A percentile compares a stretch with the other conserved stretches of the same genome.
Evolutionary conservation across 2,797 vertebrate genomes (phyloP).

Genomic region (Scolopax bukidnonensis): DNA sequence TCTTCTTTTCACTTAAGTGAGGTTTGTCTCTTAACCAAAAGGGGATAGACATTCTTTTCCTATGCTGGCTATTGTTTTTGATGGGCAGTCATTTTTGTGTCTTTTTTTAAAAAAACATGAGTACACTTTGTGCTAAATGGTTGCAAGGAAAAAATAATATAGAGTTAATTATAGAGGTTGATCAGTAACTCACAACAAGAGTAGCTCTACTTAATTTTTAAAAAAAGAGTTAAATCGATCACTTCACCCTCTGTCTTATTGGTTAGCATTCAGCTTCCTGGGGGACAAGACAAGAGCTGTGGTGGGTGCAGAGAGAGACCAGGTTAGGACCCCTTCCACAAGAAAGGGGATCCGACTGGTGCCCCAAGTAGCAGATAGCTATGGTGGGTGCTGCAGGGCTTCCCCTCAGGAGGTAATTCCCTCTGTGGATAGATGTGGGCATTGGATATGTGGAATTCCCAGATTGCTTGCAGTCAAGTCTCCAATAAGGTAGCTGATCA

Average conservation of each 20-base stretch:
- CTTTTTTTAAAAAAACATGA: neutral
- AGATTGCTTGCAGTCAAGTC: neutral
- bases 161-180: neutral
- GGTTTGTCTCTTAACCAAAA: neutral
- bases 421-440: neutral
- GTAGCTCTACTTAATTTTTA: neutral
- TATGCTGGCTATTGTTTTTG: constrained; percentile 1
- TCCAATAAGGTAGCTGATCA: neutral
- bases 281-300: neutral
- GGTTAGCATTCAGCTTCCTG: neutral
- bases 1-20: neutral
- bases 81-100: neutral
- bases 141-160: neutral
- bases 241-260: neutral
- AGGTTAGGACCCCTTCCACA: neutral
- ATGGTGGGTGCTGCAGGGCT: neutral
- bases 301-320: neutral
- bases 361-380: neutral
- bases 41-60: neutral
- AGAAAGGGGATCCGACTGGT: neutral
- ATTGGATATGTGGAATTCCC: neutral
- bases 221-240: neutral
- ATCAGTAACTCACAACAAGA: neutral
- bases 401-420: neutral
- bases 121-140: neutral